phyloP scores from a whole-genome alignment of 2,888 invertebrate genomes.

The Phyllotreta striolata region DNA sequence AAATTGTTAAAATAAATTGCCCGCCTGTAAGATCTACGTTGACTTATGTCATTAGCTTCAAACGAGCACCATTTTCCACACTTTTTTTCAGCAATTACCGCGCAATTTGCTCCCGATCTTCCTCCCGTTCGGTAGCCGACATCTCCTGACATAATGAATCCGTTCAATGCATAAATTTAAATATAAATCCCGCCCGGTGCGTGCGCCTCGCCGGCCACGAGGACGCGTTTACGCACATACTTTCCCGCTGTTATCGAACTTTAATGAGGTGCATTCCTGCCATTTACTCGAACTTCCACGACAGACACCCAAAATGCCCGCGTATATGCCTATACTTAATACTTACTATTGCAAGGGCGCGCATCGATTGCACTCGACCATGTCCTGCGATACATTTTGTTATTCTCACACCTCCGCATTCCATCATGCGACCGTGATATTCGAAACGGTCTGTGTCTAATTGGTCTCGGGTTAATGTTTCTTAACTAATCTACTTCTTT shows the following conservation, averaged over 20 bases:
- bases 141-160: slow-evolving; percentile 6
- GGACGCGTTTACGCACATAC: slow-evolving; percentile 20
- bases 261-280: slow-evolving; percentile 36
- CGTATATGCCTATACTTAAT: slow-evolving; percentile 21
- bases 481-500: slow-evolving; percentile 18
- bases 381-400: too few species aligned
- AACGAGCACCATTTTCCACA: too few species aligned
- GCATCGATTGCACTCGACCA: slow-evolving; percentile 13
- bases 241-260: slow-evolving; percentile 39
- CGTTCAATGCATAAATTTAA: slow-evolving; percentile 26
- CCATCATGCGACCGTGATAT: too few species aligned
- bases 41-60: too few species aligned
- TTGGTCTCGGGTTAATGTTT: slow-evolving; percentile 1
- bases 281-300: slow-evolving; percentile 13
- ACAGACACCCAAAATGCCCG: slow-evolving; percentile 1
- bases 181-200: slow-evolving; percentile 25
- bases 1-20: too few species aligned
- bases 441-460: background rate
- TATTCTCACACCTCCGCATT: too few species aligned
- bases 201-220: background rate
- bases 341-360: slow-evolving; percentile 18
- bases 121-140: background rate
- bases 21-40: too few species aligned
- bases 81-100: too few species aligned
- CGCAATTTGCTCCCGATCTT: too few species aligned